These are phyloP conservation scores for Anguilla anguilla DNA, from an alignment of 2,797 vertebrate species.

Conservation along the genomic window DNA sequence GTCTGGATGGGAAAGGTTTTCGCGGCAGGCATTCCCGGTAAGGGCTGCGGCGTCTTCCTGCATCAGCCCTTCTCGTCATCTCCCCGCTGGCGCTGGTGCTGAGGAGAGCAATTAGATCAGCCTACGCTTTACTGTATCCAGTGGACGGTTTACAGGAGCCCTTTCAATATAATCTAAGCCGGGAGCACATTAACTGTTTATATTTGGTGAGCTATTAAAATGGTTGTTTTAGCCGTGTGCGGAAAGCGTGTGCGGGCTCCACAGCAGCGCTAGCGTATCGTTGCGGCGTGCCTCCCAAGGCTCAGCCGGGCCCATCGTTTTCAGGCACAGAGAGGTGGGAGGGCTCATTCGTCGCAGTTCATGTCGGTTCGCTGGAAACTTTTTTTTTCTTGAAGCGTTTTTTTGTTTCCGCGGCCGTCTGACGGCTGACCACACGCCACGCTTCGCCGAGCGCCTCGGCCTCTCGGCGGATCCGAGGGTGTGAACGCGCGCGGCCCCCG, in stretches of 20 bases:
- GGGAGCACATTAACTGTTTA: slow-evolving; percentile 1
- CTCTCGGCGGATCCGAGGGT: slow-evolving; percentile 11
- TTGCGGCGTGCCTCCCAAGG: background rate
- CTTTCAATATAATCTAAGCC: background rate
- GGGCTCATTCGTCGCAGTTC: slow-evolving; percentile 74
- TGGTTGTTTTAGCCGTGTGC: background rate
- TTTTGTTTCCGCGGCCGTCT: slow-evolving; percentile 74
- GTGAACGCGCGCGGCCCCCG: background rate
- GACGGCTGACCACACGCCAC: slow-evolving; percentile 70
- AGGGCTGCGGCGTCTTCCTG: background rate
- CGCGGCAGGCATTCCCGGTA: background rate
- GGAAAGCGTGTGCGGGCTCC: background rate
- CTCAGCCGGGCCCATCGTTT: background rate
- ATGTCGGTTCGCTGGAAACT: slow-evolving; percentile 72
- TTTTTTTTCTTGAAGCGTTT: slow-evolving; percentile 66
- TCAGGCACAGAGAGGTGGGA: slow-evolving; percentile 69
- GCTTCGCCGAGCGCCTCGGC: background rate
- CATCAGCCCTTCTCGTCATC: background rate
- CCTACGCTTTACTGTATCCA: background rate
- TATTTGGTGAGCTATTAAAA: background rate
- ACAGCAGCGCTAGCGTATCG: background rate
- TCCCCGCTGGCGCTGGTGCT: background rate
- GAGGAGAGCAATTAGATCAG: background rate
- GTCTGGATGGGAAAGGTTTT: background rate
- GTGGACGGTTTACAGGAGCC: background rate